Evolutionary conservation across 2,113 vertebrate genomes (phyloP).

Genomic region (Suncus etruscus): DNA sequence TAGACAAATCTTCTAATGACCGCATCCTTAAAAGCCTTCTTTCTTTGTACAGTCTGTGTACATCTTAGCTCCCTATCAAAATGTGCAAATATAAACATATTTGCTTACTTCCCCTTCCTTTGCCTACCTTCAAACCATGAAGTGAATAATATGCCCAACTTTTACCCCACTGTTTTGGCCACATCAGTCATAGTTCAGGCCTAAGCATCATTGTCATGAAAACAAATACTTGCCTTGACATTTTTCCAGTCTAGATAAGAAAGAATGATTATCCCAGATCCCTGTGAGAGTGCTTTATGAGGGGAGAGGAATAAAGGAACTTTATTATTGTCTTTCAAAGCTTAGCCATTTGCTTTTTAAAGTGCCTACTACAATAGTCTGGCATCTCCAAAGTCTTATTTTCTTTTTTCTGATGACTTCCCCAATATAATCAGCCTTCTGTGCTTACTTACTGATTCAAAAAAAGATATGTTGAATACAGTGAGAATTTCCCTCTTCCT

Average conservation of each 20-base stretch:
- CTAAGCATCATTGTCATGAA: neutral
- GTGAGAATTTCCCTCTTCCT: no score
- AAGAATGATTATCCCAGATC: neutral
- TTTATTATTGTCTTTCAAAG: neutral
- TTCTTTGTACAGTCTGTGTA: neutral
- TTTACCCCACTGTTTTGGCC: neutral
- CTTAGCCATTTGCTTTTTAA: neutral
- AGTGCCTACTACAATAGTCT: neutral
- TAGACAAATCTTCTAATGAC: no score
- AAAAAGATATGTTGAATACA: neutral
- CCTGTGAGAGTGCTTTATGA: neutral
- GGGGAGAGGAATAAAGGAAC: neutral
- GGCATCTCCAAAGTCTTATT: neutral
- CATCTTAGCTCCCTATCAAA: constrained; percentile 12
- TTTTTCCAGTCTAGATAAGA: neutral
- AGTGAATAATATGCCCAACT: neutral
- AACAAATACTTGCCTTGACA: neutral
- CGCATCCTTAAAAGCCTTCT: no score
- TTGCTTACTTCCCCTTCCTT: neutral
- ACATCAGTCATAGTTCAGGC: neutral
- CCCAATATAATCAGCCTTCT: neutral
- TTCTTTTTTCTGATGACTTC: neutral
- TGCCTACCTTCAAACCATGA: neutral
- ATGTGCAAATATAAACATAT: neutral
- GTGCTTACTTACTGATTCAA: neutral